Base-by-base conservation (phyloP, 2,888 invertebrate species). In the Noctua comes region DNA sequence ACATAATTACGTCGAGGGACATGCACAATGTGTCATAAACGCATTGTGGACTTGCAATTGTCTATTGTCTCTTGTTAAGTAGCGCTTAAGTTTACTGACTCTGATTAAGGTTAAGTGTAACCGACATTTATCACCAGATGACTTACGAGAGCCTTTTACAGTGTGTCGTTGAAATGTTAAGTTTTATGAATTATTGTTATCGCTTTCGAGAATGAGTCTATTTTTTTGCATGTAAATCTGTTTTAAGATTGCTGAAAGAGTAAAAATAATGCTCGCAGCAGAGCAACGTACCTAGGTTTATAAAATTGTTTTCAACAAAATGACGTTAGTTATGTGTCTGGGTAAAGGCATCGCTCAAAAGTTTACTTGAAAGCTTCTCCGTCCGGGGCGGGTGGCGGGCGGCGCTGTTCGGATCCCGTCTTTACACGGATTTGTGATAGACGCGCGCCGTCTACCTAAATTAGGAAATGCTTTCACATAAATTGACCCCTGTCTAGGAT, bases 61-160 rank as follows among this genome's bases (percentile, higher is more conserved):
- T 85, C 87, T 87, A 88, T 87, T 88, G 87, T 88, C 69, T 87
- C 80, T 86, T 31, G 73, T 85, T 77, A 66, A 75, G 68, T 59
- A 65, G 76, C 72, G 27, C 65, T 84, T 79, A 82, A 73, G 70
- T 77, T 80, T 71, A 86, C 76, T 77, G 74, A 54, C 74, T 80
- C 64, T 86, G 79, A 88, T 88, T 85, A 86, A 43, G 85, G 76
- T 85, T 80, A 73, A 79, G 65, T 77, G 73, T 78, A 62, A 76
- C 75, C 68, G 59, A 80, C 86, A 43, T 73, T 81, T 84, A 79
- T 77, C 36, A 66, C 76, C 78, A 64, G n/a, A 24, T 40, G 46
- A 43, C 73, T 73, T 51, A 59, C 27, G 62, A 69, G 69, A 68
- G 65, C 65, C 62, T 43, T 79, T 64, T 16, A 68, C 68, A 77